Conservation (phyloP, 2,113 vertebrate genomes). For the Mobula birostris region DNA sequence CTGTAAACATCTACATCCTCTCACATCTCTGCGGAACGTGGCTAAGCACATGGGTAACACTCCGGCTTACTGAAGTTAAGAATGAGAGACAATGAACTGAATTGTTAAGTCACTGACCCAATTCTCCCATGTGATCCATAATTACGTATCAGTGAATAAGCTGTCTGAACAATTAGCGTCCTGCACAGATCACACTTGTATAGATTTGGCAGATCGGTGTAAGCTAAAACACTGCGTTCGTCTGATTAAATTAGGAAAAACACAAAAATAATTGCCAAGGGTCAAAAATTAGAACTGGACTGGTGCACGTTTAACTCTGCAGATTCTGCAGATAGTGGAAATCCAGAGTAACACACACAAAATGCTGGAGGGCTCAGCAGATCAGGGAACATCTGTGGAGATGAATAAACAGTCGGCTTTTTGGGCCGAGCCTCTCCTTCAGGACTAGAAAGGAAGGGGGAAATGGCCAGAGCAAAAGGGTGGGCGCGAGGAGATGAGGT, state of each 20-base stretch:
- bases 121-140: not conserved
- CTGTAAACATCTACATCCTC: not conserved
- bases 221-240: not conserved
- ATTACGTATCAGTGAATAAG: conserved; percentile 7
- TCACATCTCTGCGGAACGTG: not conserved
- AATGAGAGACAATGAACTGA: not conserved
- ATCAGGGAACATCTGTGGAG: no score
- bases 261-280: not conserved
- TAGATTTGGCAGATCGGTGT: not conserved
- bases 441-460: no score
- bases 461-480: no score
- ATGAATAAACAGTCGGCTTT: no score
- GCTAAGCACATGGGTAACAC: not conserved
- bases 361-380: no score
- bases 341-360: no score
- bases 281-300: conserved; percentile 13
- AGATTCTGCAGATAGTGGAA: no score
- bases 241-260: conserved; percentile 19
- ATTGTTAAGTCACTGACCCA: not conserved
- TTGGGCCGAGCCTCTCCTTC: no score
- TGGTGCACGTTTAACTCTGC: not conserved
- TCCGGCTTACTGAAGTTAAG: not conserved
- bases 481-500: no score
- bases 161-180: conserved; percentile 31
- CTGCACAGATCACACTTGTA: not conserved